Conservation (phyloP, 1,140 invertebrate genomes). For the Odontomachus brunneus region DNA sequence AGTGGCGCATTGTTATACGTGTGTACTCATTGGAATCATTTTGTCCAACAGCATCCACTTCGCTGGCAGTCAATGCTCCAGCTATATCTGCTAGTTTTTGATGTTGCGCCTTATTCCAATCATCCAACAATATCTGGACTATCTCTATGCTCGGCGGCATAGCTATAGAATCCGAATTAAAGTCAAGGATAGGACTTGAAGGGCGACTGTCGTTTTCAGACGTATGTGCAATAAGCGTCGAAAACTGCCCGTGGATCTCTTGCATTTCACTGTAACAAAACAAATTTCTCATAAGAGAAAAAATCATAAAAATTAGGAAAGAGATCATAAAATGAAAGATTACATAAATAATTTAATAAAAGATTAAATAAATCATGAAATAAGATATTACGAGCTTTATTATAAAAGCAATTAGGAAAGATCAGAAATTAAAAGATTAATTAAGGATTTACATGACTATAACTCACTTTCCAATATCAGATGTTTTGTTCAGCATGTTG, state of each 20-base stretch:
- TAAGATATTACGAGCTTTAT: no score
- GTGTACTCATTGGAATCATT: conserved; percentile 42
- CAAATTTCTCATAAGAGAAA: neutral
- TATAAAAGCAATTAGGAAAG: no score
- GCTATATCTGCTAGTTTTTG: conserved; percentile 74
- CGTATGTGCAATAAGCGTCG: conserved; percentile 54
- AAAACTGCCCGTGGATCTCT: conserved; percentile 67
- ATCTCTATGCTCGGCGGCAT: conserved; percentile 69
- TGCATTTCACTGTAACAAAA: conserved; percentile 60
- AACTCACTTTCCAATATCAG: conserved; percentile 60
- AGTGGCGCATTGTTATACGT: conserved; percentile 50
- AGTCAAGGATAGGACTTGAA: conserved; percentile 66
- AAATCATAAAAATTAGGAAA: conserved; percentile 4
- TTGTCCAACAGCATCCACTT: conserved; percentile 50
- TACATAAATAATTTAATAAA: no score
- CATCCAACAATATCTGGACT: conserved; percentile 74
- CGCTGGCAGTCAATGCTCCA: conserved; percentile 64
- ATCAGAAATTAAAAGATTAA: no score
- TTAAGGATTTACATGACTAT: no score
- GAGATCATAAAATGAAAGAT: no score
- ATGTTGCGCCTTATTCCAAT: conserved; percentile 73
- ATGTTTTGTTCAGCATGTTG: conserved; percentile 68
- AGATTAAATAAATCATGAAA: no score
- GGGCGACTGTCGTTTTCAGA: conserved; percentile 56
- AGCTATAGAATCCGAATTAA: conserved; percentile 64